phyloP scores from a whole-genome alignment of 2,113 vertebrate species.

The Ceuthmochares aereus region DNA sequence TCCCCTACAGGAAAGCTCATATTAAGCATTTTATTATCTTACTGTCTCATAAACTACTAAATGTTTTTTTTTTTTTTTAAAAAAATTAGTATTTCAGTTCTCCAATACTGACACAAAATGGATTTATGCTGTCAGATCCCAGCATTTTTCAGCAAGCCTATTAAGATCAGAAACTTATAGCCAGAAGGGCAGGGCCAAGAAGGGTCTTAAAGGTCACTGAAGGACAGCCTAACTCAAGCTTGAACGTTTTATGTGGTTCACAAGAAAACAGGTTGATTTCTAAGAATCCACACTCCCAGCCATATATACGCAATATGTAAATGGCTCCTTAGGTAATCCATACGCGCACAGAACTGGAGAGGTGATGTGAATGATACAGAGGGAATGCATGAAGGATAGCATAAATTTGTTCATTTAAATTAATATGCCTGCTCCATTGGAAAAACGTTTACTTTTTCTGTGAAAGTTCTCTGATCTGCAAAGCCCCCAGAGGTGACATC shows the following conservation, averaged over 20 bases:
- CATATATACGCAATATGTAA: neutral
- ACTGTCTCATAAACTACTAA: neutral
- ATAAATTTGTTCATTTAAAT: neutral
- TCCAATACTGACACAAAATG: neutral
- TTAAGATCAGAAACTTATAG: neutral
- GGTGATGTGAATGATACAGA: neutral
- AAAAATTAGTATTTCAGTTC: neutral
- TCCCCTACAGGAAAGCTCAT: neutral
- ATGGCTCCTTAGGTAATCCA: neutral
- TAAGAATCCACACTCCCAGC: neutral
- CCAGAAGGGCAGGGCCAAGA: neutral
- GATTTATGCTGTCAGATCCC: neutral
- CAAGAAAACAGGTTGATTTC: neutral
- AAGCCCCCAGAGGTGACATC: neutral
- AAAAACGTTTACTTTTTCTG: neutral
- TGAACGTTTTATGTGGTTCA: accelerated
- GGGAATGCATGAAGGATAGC: neutral
- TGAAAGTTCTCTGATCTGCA: neutral
- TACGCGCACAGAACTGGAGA: neutral
- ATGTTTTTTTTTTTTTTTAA: neutral
- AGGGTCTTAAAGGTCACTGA: neutral
- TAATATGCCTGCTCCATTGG: neutral
- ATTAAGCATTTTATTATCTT: neutral
- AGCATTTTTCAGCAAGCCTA: neutral
- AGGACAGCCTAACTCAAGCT: neutral